phyloP scores from a whole-genome alignment of 2,888 invertebrate species.

The Hipparchia sbordonii region DNA sequence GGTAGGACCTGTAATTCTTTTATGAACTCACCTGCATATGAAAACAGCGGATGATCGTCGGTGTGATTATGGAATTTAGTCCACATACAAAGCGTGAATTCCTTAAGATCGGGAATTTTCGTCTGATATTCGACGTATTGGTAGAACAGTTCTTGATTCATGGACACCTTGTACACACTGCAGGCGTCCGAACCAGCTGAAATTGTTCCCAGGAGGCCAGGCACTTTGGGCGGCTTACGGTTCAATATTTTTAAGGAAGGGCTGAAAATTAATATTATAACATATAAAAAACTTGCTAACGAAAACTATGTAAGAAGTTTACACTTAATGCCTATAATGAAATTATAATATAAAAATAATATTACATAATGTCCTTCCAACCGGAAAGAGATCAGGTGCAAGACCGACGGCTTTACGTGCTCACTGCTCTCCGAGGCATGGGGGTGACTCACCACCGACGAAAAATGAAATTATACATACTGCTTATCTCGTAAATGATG shows the following conservation, averaged over 20 bases:
- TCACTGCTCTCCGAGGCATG: no score
- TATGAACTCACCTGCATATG: conserved; percentile 87
- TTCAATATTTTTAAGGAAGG: conserved; percentile 44
- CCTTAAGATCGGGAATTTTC: conserved; percentile 88
- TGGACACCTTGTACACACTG: conserved; percentile 87
- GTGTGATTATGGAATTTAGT: conserved; percentile 91
- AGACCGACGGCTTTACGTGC: no score
- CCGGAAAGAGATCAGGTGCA: no score
- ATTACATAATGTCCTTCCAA: no score
- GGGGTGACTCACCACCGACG: no score
- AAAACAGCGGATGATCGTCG: conserved; percentile 91
- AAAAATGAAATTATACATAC: no score
- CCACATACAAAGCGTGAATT: conserved; percentile 93
- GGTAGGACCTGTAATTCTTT: neutral
- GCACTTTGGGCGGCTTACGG: conserved; percentile 59
- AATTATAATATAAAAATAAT: no score
- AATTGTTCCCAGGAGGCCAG: conserved; percentile 45
- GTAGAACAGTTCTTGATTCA: conserved; percentile 86
- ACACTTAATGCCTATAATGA: no score
- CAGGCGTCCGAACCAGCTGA: conserved; percentile 79
- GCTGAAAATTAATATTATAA: conserved; percentile 7
- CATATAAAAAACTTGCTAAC: no score
- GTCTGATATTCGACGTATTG: conserved; percentile 90
- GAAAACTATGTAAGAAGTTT: no score
- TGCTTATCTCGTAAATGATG: no score